A percentile compares a stretch with the other conserved stretches of the same genome.
Evolutionary conservation across 2,797 vertebrate species (phyloP).

Genomic region (Crocidura indochinensis): DNA sequence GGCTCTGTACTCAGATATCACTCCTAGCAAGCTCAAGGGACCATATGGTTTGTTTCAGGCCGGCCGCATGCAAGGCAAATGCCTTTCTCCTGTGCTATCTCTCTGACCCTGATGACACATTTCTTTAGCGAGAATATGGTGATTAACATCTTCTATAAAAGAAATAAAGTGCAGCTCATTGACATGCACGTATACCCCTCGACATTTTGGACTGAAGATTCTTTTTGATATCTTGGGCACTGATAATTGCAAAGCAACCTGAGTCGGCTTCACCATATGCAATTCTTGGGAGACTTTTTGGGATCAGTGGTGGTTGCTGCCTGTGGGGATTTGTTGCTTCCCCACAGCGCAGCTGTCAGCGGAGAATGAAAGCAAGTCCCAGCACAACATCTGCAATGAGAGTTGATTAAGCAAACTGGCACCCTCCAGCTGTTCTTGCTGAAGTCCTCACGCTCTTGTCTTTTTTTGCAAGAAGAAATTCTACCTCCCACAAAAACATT

Average conservation of each 20-base stretch:
- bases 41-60: too few species aligned
- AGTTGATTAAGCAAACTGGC: constrained; percentile 16
- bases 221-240: neutral
- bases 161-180: neutral
- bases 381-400: neutral
- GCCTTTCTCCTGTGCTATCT: too few species aligned
- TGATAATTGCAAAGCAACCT: neutral
- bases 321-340: neutral
- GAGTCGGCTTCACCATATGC: neutral
- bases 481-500: neutral
- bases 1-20: too few species aligned
- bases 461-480: constrained; percentile 8
- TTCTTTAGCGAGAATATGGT: neutral
- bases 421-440: neutral
- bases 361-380: constrained; percentile 50
- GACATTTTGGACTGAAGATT: neutral
- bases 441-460: neutral
- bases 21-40: too few species aligned
- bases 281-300: neutral
- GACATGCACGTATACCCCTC: neutral
- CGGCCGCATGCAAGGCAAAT: too few species aligned
- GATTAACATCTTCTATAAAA: constrained; percentile 17
- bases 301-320: neutral
- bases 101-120: too few species aligned
- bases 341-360: neutral